Conservation (phyloP, 2,888 invertebrate species). For the Halictus ligatus region DNA sequence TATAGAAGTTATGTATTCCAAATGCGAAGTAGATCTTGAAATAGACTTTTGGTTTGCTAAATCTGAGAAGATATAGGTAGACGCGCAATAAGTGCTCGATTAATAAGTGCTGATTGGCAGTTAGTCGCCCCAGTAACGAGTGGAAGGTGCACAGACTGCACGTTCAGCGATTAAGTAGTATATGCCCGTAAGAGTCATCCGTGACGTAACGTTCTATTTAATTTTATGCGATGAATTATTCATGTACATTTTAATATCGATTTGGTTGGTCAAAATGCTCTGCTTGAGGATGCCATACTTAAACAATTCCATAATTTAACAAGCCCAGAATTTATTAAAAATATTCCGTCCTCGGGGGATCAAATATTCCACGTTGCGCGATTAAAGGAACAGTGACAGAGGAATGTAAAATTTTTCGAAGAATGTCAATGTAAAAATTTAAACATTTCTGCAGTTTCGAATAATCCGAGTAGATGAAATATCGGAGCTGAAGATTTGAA, state of each 20-base stretch:
- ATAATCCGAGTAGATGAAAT: not conserved
- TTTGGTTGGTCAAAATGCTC: not conserved
- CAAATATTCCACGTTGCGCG: not conserved
- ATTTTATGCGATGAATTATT: constrained; percentile 1
- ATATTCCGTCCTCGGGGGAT: not conserved
- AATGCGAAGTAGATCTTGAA: not conserved
- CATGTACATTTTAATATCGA: not conserved
- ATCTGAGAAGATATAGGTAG: not conserved
- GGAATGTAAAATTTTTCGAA: not conserved
- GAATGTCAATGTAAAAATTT: not conserved
- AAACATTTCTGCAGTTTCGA: not conserved
- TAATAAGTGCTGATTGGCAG: constrained; percentile 41
- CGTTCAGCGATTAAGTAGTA: constrained; percentile 36
- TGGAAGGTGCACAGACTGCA: constrained; percentile 6
- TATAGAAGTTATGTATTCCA: too few species aligned
- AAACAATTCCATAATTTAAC: not conserved
- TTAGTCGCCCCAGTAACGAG: constrained; percentile 23
- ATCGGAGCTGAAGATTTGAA: not conserved
- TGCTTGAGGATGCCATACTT: not conserved
- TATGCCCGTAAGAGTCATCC: constrained; percentile 18
- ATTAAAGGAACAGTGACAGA: not conserved
- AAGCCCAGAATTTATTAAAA: not conserved
- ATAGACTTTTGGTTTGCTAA: not conserved
- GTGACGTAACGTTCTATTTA: not conserved
- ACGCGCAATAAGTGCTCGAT: not conserved